Base-by-base conservation (phyloP, 1,140 invertebrate species). In the Zaprionus ornatus region DNA sequence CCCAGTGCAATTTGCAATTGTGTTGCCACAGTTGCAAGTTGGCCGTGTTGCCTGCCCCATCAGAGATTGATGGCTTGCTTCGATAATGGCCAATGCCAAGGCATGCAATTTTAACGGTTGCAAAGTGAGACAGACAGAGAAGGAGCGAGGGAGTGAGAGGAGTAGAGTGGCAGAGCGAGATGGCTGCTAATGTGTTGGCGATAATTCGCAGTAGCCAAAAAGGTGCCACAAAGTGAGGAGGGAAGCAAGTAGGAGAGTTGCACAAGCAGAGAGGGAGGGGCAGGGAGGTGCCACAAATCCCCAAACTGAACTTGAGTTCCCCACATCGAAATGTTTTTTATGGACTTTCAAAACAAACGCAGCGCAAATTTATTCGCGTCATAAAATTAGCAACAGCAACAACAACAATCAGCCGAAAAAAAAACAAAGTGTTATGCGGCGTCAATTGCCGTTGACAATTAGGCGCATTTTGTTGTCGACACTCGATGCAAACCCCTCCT, bases 371-470 rank as follows among this genome's bases (percentile, higher is more conserved):
- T 72, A 54, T 68, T 71, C 73, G 83, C 81, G 74, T 81, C 71
- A 72, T 70, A 79, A 88, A 88, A 88, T 88, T 88, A 88, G 85
- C 85, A 48, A 42, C 50, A 56, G 25, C 29, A 59, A 12, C n/a
- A 60, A 45, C n/a, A 40, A 27, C 19, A 54, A 17, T 4, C 9
- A 48, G 15, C 9, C 4, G 37, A n/a, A 23, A 10, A 77, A 77
- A 66, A 84, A 90, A 86, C 86, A 85, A 90, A 90, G 82, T 90
- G 79, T 90, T 90, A 90, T 88, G 85, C n/a, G 67, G 73, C 84
- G 74, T 78, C 82, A 81, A 80, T 79, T 82, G 82, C 69, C 55
- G 77, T 69, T 74, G 84, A 82, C 84, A 88, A 88, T 88, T 88
- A 88, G 85, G 85, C 85, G 85, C 75, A 82, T 85, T 90, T 87